These are phyloP conservation scores for Limonius californicus DNA, from an alignment of 1,140 invertebrate species.

Conservation along the genomic window DNA sequence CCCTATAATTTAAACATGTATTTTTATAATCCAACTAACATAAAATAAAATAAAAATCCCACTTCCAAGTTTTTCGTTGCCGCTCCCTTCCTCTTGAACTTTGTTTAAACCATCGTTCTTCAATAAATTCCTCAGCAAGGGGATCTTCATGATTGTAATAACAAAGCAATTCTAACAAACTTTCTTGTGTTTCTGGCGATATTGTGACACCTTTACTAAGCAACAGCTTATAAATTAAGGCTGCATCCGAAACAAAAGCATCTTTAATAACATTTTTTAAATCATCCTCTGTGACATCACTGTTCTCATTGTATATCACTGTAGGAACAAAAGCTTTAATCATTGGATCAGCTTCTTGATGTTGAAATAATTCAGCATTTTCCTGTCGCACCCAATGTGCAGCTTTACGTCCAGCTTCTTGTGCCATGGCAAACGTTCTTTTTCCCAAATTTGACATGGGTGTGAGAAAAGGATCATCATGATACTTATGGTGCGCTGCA, in stretches of 20 bases:
- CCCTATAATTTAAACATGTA: too few relatives aligned
- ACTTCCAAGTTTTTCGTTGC: conserved; percentile 69
- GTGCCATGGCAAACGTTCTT: conserved; percentile 71
- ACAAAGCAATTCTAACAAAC: conserved; percentile 77
- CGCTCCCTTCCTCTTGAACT: conserved; percentile 50
- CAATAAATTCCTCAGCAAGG: conserved; percentile 62
- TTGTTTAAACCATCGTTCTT: conserved; percentile 71
- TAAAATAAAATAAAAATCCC: conserved; percentile 40
- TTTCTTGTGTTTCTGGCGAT: conserved; percentile 59
- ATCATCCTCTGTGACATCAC: conserved; percentile 61
- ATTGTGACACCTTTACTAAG: conserved; percentile 59
- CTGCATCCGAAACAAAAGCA: conserved; percentile 63
- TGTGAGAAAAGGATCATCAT: conserved; percentile 86
- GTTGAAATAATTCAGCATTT: conserved; percentile 71
- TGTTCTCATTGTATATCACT: conserved; percentile 65
- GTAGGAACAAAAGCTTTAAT: conserved; percentile 69
- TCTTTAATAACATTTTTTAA: conserved; percentile 62
- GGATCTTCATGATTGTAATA: conserved; percentile 73
- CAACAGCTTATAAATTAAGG: conserved; percentile 69
- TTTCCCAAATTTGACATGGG: conserved; percentile 73
- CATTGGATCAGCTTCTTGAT: conserved; percentile 65
- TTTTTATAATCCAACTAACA: too few relatives aligned
- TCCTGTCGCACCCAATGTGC: conserved; percentile 79
- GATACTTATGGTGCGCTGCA: conserved; percentile 81
- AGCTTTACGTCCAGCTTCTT: conserved; percentile 82